Evolutionary conservation across 2,797 vertebrate genomes (phyloP).

Genomic region (Emys orbicularis): DNA sequence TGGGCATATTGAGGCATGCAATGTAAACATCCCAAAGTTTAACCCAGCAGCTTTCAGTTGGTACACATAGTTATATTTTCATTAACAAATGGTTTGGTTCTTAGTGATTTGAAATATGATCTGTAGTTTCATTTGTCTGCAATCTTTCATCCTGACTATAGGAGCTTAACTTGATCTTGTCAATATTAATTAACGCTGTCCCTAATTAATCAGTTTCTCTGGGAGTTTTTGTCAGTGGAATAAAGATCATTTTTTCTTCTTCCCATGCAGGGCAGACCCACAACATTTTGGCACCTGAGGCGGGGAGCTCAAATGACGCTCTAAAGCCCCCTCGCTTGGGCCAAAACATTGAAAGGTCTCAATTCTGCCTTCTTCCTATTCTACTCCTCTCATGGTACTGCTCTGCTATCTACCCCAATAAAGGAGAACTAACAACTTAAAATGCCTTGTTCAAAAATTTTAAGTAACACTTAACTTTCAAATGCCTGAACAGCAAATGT

Average conservation of each 20-base stretch:
- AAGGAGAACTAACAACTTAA: no score
- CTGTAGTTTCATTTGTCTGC: neutral
- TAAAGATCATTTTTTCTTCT: neutral
- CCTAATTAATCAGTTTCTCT: neutral
- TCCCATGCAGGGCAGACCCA: neutral
- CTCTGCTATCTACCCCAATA: no score
- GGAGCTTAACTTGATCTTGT: constrained; percentile 4
- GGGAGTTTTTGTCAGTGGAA: neutral
- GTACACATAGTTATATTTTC: constrained; percentile 18
- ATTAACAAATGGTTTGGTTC: neutral
- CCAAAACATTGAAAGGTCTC: no score
- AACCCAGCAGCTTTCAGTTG: neutral
- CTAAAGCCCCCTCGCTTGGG: no score
- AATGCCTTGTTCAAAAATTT: no score
- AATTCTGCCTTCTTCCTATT: no score
- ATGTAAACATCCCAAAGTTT: constrained; percentile 35
- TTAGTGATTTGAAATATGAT: neutral
- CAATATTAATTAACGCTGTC: neutral
- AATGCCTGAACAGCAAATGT: no score
- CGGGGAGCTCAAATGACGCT: no score
- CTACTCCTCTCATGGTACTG: no score
- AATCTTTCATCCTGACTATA: neutral
- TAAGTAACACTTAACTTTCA: no score
- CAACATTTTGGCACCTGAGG: no score
- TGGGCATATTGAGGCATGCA: neutral